Evolutionary conservation across 2,888 invertebrate species (phyloP).

Genomic region (Catocala sponsa): DNA sequence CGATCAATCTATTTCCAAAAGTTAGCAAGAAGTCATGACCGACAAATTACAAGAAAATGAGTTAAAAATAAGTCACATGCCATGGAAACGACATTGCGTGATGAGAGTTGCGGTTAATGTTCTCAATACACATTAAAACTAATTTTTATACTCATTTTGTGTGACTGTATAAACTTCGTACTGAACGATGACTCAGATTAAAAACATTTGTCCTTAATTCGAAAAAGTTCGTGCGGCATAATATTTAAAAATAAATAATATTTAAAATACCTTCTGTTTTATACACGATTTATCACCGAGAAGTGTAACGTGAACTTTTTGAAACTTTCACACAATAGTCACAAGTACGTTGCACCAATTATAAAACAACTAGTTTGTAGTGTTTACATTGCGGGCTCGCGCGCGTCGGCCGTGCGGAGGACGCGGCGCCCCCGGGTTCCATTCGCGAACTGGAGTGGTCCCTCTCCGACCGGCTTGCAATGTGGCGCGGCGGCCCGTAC

Average conservation of each 20-base stretch:
- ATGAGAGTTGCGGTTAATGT: constrained; percentile 63
- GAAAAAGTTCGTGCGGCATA: constrained; percentile 11
- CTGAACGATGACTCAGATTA: constrained; percentile 35
- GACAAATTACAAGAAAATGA: constrained; percentile 36
- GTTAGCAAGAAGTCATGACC: constrained; percentile 9
- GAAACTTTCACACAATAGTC: constrained; percentile 56
- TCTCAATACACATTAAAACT: constrained; percentile 65
- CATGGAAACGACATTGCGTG: constrained; percentile 54
- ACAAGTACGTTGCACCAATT: constrained; percentile 62
- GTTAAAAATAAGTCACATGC: constrained; percentile 53
- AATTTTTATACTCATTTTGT: constrained; percentile 65
- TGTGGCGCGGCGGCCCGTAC: constrained; percentile 70
- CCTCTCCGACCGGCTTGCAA: constrained; percentile 58
- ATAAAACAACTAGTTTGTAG: constrained; percentile 52
- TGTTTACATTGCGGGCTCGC: constrained; percentile 67
- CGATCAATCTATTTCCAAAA: neutral
- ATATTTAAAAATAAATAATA: constrained; percentile 16
- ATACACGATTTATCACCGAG: constrained; percentile 42
- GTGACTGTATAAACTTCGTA: constrained; percentile 55
- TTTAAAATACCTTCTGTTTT: constrained; percentile 35
- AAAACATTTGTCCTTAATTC: constrained; percentile 10
- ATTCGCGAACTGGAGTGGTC: constrained; percentile 72
- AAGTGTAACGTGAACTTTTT: constrained; percentile 56
- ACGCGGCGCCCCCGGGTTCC: constrained; percentile 64
- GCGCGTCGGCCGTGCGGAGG: constrained; percentile 52